Evolutionary conservation across 2,888 invertebrate genomes (phyloP), one percentile per base, ranked within the genome.

Genomic region (Ganaspis brasiliensis): DNA sequence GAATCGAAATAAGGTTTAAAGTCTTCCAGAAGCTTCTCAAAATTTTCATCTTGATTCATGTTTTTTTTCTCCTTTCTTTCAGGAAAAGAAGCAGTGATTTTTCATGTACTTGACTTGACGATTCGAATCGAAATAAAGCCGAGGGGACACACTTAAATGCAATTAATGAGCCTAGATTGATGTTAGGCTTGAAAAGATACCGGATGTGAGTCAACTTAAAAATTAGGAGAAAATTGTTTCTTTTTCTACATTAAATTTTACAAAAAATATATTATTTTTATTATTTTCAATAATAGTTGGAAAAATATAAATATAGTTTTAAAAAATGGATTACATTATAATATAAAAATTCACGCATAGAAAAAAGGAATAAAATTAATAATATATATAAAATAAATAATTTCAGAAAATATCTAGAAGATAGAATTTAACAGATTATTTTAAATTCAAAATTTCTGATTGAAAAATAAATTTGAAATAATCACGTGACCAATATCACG

Each of bases 1-100:
- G 87, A 86, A 49, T 85, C 82, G 12, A 84, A 75, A 78, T 83
- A 73, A 6, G 81, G 83, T 70, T 73, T 73, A 26, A 85, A 83
- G 21, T 85, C 81, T 45, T 83, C 75, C 37, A 83, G 59, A 74
- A 83, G 80, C 75, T 79, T 82, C 21, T 83, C 74, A 40, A 84
- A 81, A 61, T 83, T 78, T 26, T 73, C 71, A 24, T 63, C 37
- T 21, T 21, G 40, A 63, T 63, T 63, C 63, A 63, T 63, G 14
- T 40, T 63, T 21, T 2, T 16, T 16, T 3, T 3, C 8, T 26
- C 14, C 9, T 35, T 6, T 35, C 9, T 35, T 35, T 35, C 4
- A 35, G 4, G 35, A 40, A 14, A 63, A 19, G 9, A 37, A 0
- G 0, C 14, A 0, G 21, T 8, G 37, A 63, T 21, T 14, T 40